A percentile compares a stretch with the other conserved stretches of the same genome.
Evolutionary conservation across 2,888 invertebrate species (phyloP).

Genomic region (Pseudoips prasinana): DNA sequence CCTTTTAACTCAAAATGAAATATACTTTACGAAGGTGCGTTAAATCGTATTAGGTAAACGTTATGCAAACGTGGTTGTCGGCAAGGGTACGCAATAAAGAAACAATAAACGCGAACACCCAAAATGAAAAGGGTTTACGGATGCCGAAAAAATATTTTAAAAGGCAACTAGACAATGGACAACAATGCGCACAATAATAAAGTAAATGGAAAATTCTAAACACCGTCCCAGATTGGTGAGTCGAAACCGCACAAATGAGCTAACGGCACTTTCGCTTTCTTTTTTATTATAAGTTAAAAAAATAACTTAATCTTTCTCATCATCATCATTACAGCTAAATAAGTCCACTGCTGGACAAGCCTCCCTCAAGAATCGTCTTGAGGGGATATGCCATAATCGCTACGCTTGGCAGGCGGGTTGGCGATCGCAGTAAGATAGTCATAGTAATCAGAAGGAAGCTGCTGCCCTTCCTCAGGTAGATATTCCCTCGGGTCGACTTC

Average conservation of each 20-base stretch:
- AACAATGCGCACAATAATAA: constrained; percentile 51
- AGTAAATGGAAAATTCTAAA: constrained; percentile 56
- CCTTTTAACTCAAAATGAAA: constrained; percentile 27
- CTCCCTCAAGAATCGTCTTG: too few species aligned
- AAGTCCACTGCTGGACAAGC: too few species aligned
- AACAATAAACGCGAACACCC: constrained; percentile 65
- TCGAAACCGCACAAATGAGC: constrained; percentile 49
- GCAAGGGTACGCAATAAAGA: constrained; percentile 60
- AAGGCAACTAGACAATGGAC: constrained; percentile 60
- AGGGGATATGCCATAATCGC: too few species aligned
- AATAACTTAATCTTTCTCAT: too few species aligned
- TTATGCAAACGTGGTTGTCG: constrained; percentile 63
- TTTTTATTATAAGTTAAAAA: constrained; percentile 44
- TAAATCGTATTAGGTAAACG: constrained; percentile 47
- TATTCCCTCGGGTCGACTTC: too few species aligned
- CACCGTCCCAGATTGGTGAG: constrained; percentile 46
- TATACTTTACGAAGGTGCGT: constrained; percentile 40
- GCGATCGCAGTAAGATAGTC: too few species aligned
- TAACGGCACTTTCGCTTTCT: constrained; percentile 48
- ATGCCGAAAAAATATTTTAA: constrained; percentile 53
- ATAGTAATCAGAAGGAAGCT: too few species aligned
- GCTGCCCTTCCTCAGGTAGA: too few species aligned
- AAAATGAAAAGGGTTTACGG: constrained; percentile 59
- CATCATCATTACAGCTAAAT: too few species aligned
- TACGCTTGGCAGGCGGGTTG: too few species aligned